Conservation (phyloP, 2,888 invertebrate species). For the Agriopis marginaria region DNA sequence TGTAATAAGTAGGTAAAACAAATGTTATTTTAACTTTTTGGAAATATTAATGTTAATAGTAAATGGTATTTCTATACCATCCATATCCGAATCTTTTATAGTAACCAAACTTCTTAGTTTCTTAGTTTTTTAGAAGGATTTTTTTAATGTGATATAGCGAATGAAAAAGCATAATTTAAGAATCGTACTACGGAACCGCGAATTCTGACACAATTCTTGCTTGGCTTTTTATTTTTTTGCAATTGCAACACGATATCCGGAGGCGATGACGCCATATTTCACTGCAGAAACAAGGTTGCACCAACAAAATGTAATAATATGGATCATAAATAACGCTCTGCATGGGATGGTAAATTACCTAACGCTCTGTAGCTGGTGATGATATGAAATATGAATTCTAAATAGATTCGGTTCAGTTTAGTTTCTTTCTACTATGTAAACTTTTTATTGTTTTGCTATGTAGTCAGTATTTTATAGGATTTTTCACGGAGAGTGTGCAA, state of each 20-base stretch:
- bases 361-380: background rate
- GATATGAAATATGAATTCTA: slow-evolving; percentile 8
- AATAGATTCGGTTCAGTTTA: background rate
- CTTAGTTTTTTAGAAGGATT: background rate
- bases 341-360: slow-evolving; percentile 8
- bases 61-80: too few relatives aligned
- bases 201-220: background rate
- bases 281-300: slow-evolving; percentile 29
- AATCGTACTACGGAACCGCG: slow-evolving; percentile 14
- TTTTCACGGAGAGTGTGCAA: too few relatives aligned
- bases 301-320: slow-evolving; percentile 22
- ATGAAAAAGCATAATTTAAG: background rate
- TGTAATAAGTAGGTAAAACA: too few relatives aligned
- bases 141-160: background rate
- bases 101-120: too few relatives aligned
- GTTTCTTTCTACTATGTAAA: too few relatives aligned
- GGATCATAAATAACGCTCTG: slow-evolving; percentile 23
- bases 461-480: too few relatives aligned
- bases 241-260: slow-evolving; percentile 34
- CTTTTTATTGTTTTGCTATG: too few relatives aligned
- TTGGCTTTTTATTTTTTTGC: slow-evolving; percentile 25
- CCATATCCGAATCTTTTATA: too few relatives aligned
- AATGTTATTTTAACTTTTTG: too few relatives aligned
- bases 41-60: too few relatives aligned
- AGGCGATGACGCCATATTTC: slow-evolving; percentile 39